phyloP scores from a whole-genome alignment of 2,797 vertebrate species.

The Simalia tracyae region DNA sequence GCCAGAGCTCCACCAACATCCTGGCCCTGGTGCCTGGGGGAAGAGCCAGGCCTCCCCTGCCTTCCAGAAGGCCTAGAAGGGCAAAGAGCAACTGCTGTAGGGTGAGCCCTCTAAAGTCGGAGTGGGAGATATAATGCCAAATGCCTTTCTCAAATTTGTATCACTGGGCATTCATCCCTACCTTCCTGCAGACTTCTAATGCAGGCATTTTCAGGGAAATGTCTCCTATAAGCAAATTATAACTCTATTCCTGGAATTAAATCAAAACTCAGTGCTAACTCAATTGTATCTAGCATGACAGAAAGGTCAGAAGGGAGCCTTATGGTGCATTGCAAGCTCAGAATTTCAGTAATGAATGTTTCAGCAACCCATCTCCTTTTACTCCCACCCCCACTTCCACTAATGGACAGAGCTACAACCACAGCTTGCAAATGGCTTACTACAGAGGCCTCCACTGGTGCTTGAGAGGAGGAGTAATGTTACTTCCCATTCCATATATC shows the following conservation, averaged over 20 bases:
- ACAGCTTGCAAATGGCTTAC: constrained; percentile 8
- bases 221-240: constrained; percentile 65
- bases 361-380: background rate
- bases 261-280: constrained; percentile 71
- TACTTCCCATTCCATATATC: background rate
- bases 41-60: background rate
- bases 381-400: background rate
- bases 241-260: constrained; percentile 72
- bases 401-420: constrained; percentile 13
- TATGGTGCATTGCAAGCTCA: background rate
- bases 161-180: background rate
- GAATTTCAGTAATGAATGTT: background rate
- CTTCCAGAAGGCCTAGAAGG: background rate
- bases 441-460: background rate
- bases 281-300: constrained; percentile 61
- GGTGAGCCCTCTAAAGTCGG: background rate
- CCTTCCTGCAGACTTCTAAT: constrained; percentile 37
- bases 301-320: constrained; percentile 70
- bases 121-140: background rate
- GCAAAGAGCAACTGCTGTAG: background rate
- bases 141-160: background rate
- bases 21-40: background rate
- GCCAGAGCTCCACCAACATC: background rate
- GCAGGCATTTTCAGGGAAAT: constrained; percentile 52
- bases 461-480: background rate